Base-by-base conservation (phyloP, 2,113 vertebrate genomes). In the Datnioides undecimradiatus region DNA sequence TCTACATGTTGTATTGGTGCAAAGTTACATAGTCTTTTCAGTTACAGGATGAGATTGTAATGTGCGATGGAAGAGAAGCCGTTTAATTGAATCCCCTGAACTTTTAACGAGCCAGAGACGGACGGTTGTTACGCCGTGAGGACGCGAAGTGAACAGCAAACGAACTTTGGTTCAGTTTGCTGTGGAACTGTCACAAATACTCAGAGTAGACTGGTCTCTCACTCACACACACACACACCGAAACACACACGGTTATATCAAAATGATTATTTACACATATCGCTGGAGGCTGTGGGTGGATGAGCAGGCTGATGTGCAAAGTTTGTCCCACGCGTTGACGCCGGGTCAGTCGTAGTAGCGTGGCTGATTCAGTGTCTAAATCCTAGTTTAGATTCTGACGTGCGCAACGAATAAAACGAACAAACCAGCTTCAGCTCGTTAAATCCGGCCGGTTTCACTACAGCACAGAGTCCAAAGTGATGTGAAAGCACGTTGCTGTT, bases 231-330 rank as follows among this genome's bases (percentile, higher is more conserved):
- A n/a, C n/a, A n/a, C n/a, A n/a, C n/a, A n/a, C n/a, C n/a, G n/a
- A 21, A 25, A 66, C n/a, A 72, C 51, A 25, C 36, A 48, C 57
- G 41, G 19, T 54, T 75, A 29, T 46, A 73, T 71, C 11, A 68
- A 76, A 72, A 76, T 27, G 0, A 79, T 54, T 63, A 76, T 79
- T 82, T 84, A 77, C 66, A 85, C 46, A 54, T 82, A 68, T 57
- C 51, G 46, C 36, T 62, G 12, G 27, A 69, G 73, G 46, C 48
- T 0, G 8, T 79, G 43, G 79, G 54, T 40, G 65, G 64, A 62
- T 54, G 23, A 84, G 69, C 34, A 65, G 66, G 40, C 62, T 36
- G 1, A 43, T 76, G 72, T 86, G 68, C 80, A 86, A 85, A 87
- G 72, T 54, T 41, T 80, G 64, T 83, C 85, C 78, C 75, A n/a